Percentiles rank a stretch among this genome's conserved stretches.
These are phyloP conservation scores for Jaculus jaculus DNA, from an alignment of 2,113 vertebrate genomes.

Conservation along the genomic window DNA sequence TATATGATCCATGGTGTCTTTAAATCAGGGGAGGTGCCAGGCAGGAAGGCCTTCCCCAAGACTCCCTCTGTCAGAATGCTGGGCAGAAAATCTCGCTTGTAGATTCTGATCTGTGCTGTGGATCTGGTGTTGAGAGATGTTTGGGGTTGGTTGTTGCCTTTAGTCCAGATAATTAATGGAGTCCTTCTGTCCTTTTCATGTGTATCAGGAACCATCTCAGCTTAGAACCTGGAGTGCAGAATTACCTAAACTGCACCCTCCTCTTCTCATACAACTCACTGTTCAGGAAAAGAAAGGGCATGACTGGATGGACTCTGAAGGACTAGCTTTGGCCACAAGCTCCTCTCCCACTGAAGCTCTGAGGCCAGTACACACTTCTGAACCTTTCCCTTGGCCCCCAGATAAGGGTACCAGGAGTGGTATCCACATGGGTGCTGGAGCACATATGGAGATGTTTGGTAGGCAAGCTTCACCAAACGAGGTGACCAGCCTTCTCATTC, in stretches of 20 bases:
- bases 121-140: not conserved
- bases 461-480: not conserved
- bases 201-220: not conserved
- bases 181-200: not conserved
- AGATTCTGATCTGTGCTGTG: not conserved
- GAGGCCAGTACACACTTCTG: not conserved
- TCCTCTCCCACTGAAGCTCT: not conserved
- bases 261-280: conserved; percentile 10
- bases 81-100: not conserved
- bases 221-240: not conserved
- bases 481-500: not conserved
- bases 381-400: not conserved
- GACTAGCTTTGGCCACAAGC: not conserved
- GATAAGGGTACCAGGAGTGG: not conserved
- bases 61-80: not conserved
- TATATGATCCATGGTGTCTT: conserved; percentile 19
- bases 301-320: not conserved
- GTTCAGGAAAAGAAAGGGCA: not conserved
- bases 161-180: conserved; percentile 32
- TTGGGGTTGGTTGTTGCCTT: conserved; percentile 48
- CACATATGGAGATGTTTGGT: not conserved
- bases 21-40: conserved; percentile 40
- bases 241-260: not conserved
- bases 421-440: not conserved
- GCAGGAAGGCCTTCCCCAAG: no score